Percentiles rank a stretch among this genome's conserved stretches.
phyloP scores from a whole-genome alignment of 2,797 vertebrate species.

The Danio choprae region DNA sequence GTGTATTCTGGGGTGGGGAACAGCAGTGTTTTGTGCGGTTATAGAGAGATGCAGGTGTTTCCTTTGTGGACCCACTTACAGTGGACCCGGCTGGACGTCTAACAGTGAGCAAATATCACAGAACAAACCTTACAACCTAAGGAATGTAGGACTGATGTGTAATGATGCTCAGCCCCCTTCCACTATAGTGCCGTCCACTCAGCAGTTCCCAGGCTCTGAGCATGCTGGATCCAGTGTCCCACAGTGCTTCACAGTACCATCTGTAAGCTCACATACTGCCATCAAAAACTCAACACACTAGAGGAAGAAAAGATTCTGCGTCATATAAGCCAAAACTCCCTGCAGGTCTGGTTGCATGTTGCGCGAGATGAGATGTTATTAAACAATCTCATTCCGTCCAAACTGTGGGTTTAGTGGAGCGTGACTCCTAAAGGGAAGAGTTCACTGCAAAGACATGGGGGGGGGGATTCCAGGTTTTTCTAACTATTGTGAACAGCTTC shows the following conservation, averaged over 20 bases:
- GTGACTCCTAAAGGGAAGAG: not conserved
- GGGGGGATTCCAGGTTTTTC: slow-evolving; percentile 40
- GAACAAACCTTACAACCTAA: slow-evolving; percentile 68
- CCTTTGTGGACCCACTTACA: slow-evolving; percentile 69
- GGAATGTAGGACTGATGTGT: slow-evolving; percentile 70
- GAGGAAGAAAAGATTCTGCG: not conserved
- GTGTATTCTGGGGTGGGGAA: not conserved
- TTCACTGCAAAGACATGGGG: too few relatives aligned
- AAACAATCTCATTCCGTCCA: not conserved
- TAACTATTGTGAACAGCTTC: slow-evolving; percentile 12
- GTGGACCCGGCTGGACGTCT: slow-evolving; percentile 63
- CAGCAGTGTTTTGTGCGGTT: slow-evolving; percentile 17
- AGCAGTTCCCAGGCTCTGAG: slow-evolving; percentile 20
- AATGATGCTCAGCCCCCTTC: slow-evolving; percentile 51
- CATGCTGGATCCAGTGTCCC: slow-evolving; percentile 9
- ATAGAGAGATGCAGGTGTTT: slow-evolving; percentile 75
- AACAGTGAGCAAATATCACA: slow-evolving; percentile 71
- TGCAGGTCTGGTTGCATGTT: slow-evolving; percentile 17
- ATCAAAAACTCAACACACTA: slow-evolving; percentile 6
- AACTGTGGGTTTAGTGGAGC: slow-evolving; percentile 14
- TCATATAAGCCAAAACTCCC: not conserved
- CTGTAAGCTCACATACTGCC: slow-evolving; percentile 16
- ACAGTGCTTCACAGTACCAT: slow-evolving; percentile 1
- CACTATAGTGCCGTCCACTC: slow-evolving; percentile 48
- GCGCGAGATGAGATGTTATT: not conserved